Percentiles rank a stretch among this genome's conserved stretches.
Evolutionary conservation across 2,888 invertebrate species (phyloP).

Genomic region (Euproctis similis): DNA sequence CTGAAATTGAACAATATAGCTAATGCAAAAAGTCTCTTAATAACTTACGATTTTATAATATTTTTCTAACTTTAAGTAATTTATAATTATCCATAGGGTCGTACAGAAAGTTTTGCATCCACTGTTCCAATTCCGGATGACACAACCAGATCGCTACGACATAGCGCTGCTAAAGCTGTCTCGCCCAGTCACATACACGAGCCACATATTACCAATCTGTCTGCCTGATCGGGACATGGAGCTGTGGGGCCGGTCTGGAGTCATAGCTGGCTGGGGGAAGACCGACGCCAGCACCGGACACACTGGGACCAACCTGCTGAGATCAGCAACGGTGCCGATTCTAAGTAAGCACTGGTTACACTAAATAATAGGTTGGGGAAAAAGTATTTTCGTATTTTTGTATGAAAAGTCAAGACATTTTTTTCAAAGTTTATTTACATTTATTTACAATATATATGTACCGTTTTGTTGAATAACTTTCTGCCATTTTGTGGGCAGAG

Average conservation of each 20-base stretch:
- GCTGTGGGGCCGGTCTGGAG: slow-evolving; percentile 51
- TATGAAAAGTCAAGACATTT: no score
- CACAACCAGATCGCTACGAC: slow-evolving; percentile 89
- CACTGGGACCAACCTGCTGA: slow-evolving; percentile 86
- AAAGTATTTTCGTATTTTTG: no score
- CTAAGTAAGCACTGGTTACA: slow-evolving; percentile 84
- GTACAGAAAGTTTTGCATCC: slow-evolving; percentile 86
- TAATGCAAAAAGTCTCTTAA: no score
- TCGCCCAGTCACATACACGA: slow-evolving; percentile 77
- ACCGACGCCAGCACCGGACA: slow-evolving; percentile 82
- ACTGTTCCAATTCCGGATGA: slow-evolving; percentile 85
- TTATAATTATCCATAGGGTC: slow-evolving; percentile 58
- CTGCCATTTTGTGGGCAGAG: no score
- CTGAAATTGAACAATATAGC: no score
- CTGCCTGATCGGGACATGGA: slow-evolving; percentile 75
- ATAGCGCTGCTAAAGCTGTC: slow-evolving; percentile 84
- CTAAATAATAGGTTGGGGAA: no score
- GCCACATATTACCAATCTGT: slow-evolving; percentile 87
- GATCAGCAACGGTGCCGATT: slow-evolving; percentile 88
- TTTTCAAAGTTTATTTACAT: no score
- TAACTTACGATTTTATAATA: no score
- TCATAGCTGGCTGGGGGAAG: slow-evolving; percentile 90
- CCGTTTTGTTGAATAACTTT: no score
- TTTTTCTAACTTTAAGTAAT: no score
- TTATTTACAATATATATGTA: no score